Evolutionary conservation across 2,113 vertebrate species (phyloP).

Genomic region (Saguinus imperator): DNA sequence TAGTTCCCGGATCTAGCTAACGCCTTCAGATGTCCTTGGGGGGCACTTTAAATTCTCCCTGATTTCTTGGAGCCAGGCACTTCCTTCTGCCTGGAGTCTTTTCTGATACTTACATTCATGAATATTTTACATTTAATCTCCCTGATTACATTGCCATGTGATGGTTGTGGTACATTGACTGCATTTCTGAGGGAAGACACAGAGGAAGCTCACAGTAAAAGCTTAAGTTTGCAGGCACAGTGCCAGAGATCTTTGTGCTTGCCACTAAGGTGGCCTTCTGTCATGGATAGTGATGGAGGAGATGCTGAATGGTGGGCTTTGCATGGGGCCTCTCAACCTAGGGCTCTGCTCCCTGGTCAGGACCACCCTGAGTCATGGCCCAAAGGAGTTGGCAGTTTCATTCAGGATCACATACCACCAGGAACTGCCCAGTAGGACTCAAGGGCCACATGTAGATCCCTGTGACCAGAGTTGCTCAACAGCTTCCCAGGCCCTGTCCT

Average conservation of each 20-base stretch:
- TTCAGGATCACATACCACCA: conserved; percentile 3
- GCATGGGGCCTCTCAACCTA: not conserved
- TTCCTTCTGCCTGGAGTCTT: conserved; percentile 71
- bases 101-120: conserved; percentile 66
- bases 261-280: not conserved
- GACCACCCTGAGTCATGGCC: not conserved
- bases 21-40: conserved; percentile 67
- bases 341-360: not conserved
- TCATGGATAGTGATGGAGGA: not conserved
- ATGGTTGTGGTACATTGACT: conserved; percentile 49
- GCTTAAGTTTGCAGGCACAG: conserved; percentile 18
- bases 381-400: not conserved
- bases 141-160: conserved; percentile 58
- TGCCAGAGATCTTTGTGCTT: conserved; percentile 58
- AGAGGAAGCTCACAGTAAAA: conserved; percentile 41
- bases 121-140: conserved; percentile 77
- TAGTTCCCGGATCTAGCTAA: conserved; percentile 75
- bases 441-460: not conserved
- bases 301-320: not conserved
- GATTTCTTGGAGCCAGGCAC: conserved; percentile 69
- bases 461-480: not conserved
- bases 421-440: not conserved
- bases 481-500: not conserved
- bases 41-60: conserved; percentile 73
- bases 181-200: conserved; percentile 55